Base-by-base conservation (phyloP, 2,888 invertebrate genomes). In the Orgyia antiqua region DNA sequence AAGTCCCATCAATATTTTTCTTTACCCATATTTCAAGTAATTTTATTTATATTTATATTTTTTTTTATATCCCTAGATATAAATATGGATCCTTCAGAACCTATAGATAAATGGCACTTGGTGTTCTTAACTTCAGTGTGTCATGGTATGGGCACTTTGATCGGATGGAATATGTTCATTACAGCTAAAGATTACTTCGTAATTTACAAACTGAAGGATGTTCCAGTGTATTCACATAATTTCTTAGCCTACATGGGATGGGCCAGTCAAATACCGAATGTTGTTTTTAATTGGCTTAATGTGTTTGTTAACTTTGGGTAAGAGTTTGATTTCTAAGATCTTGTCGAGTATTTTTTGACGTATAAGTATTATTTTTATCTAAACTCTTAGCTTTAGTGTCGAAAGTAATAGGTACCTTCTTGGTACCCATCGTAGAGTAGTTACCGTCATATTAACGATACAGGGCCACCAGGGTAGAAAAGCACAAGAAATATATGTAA, bases 101-200 rank as follows among this genome's bases (percentile, higher is more conserved):
- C 96, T 0, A 89, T 79, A 36, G 96, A 96, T 82, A 92, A 89
- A 79, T 91, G 89, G 76, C 90, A 91, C 62, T 68, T 97, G 24
- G 96, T 99, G 24, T 97, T 94, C 76, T 76, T 96, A 32, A 97
- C 96, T 38, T 90, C 99, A 68, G 53, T 98, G 48, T 87, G 98
- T 29, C 98, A 99, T 78, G 99, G 99, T 4, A 89, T 99, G 45
- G 99, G 98, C 24, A 93, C 95, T 0, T 88, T 90, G 17, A 96
- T 97, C 87, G 97, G 99, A 8, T 99, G 99, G 99, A 99, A 99
- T 79, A 98, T 98, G 97, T 98, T 99, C 76, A 98, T 99, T 68
- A 99, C 95, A 41, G 97, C 98, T 15, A 93, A 94, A 76, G 84
- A 94, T 88, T 98, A 98, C 86, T 99, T 98, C 84, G 92, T 91